Base-by-base conservation (phyloP, 2,888 invertebrate genomes). In the Nysson spinosus region DNA sequence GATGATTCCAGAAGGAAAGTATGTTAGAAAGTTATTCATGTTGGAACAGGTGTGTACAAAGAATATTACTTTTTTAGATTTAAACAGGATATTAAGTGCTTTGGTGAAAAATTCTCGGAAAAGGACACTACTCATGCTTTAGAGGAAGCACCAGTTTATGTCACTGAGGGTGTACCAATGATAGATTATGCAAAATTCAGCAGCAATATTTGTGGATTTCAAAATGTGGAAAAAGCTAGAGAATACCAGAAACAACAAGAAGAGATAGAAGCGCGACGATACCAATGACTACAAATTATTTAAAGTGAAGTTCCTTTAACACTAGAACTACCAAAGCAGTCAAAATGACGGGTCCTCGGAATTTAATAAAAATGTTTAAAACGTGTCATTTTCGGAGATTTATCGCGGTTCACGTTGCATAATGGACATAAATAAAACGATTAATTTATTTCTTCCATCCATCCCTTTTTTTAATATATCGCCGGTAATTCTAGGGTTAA, bases 111-210 rank as follows among this genome's bases (percentile, higher is more conserved):
- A 79, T 91, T 93, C 80, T 90, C 91, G 0, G 88, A 88, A 39
- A 89, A 89, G 68, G 93, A 93, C 85, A 91, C 92, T 0, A 89
- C 90, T 65, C 90, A 90, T 71, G 92, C 92, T 0, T 83, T 92
- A 9, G 90, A 91, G 67, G 91, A 91, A 77, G 92, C 92, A 0
- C 92, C 92, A 0, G 84, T 89, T 50, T 87, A 89, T n/a, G 88
- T 89, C 32, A 89, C 89, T 54, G 86, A 88, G 60, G 90, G 90
- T 1, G 82, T 80, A 61, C 83, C 86, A 20, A 90, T 91, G 90
- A 91, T 92, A 63, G 91, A 92, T 80, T 92, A 92, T 79, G 87
- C 89, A 11, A 90, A 90, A 26, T 92, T 92, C 78, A 92, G 92
- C 82, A 90, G 89, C 67, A 89, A 90, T 75, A 87, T 92, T 1